These are phyloP conservation scores for Caenorhabditis sp. DNA, from an alignment of 2,888 invertebrate genomes.

Conservation along the genomic window DNA sequence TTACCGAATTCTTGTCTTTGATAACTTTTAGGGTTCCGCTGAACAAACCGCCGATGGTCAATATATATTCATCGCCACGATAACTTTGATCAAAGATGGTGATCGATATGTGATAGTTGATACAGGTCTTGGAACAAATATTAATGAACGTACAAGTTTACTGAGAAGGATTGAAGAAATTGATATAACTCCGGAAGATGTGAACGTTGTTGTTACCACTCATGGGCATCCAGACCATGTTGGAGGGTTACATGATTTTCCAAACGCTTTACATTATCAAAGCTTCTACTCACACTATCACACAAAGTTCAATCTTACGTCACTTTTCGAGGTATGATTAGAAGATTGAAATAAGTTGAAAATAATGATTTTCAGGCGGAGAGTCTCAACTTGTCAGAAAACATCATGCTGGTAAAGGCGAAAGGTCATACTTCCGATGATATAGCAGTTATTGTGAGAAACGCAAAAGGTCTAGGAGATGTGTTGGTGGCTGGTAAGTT, in stretches of 20 bases:
- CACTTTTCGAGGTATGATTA: constrained; percentile 50
- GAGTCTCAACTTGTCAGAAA: constrained; percentile 55
- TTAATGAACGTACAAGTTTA: constrained; percentile 65
- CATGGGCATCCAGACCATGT: constrained; percentile 69
- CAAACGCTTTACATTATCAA: constrained; percentile 59
- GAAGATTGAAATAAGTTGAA: not conserved
- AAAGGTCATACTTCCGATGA: constrained; percentile 69
- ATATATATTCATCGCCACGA: constrained; percentile 65
- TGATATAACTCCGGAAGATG: constrained; percentile 49
- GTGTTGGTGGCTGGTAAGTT: constrained; percentile 57
- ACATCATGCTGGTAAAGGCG: constrained; percentile 59
- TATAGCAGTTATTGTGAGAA: constrained; percentile 62
- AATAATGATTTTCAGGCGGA: constrained; percentile 51
- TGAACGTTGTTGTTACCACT: constrained; percentile 66
- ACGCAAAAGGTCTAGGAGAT: constrained; percentile 59
- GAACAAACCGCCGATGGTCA: constrained; percentile 60
- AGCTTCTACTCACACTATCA: constrained; percentile 59
- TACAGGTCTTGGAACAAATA: constrained; percentile 68
- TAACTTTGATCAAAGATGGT: constrained; percentile 63
- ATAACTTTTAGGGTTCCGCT: constrained; percentile 59
- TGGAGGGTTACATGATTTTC: constrained; percentile 56
- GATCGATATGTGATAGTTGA: constrained; percentile 65
- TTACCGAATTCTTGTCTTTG: not conserved
- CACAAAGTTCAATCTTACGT: constrained; percentile 60
- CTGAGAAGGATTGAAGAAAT: constrained; percentile 36